These are phyloP conservation scores for Sminthopsis crassicaudata DNA, from an alignment of 2,113 vertebrate species.

Conservation along the genomic window DNA sequence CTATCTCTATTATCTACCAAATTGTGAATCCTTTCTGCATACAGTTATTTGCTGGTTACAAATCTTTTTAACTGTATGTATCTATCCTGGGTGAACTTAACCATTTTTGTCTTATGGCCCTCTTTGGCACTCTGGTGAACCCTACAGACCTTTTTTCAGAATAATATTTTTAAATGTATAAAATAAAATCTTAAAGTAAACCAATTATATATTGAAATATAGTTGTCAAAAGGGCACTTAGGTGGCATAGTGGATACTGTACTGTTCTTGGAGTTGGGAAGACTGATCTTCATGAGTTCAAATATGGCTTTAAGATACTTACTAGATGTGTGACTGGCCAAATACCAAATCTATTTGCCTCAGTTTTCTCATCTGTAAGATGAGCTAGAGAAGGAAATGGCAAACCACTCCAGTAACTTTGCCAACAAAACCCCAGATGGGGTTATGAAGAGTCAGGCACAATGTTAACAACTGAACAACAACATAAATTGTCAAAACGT, in stretches of 20 bases:
- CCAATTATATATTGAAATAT: neutral
- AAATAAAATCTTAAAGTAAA: neutral
- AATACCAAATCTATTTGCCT: neutral
- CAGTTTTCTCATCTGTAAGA: neutral
- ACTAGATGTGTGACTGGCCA: neutral
- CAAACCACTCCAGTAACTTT: neutral
- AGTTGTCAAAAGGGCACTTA: neutral
- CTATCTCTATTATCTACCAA: neutral
- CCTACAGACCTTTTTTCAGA: neutral
- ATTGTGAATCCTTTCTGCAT: neutral
- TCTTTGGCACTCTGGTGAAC: neutral
- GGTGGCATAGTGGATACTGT: neutral
- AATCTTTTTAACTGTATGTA: neutral
- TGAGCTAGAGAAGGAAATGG: neutral
- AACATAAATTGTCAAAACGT: neutral
- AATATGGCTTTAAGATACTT: neutral
- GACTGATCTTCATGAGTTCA: neutral
- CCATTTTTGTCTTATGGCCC: neutral
- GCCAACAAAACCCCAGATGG: neutral
- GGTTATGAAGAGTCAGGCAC: neutral
- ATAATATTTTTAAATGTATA: neutral
- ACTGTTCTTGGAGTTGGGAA: neutral
- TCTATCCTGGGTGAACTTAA: neutral
- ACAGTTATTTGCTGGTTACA: neutral
- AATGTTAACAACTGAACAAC: neutral